Conservation (phyloP, 1,140 invertebrate species). For the Caenorhabditis latens region DNA sequence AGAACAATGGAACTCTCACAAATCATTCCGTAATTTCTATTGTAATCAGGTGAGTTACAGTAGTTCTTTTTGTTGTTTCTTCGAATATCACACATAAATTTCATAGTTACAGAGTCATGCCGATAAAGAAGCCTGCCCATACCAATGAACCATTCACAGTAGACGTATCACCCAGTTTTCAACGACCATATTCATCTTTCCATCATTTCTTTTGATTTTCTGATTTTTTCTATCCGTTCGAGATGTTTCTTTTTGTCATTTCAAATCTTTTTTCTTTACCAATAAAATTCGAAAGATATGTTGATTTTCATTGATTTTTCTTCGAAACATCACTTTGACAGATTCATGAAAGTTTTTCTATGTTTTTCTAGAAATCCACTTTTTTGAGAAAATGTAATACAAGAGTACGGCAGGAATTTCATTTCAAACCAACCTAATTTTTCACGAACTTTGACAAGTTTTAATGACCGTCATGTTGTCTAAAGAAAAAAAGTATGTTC, state of each 20-base stretch:
- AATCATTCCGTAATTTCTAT: slow-evolving; percentile 67
- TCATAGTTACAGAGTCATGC: slow-evolving; percentile 39
- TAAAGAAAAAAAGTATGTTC: too few species aligned
- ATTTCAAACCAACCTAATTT: too few species aligned
- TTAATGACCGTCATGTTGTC: too few species aligned
- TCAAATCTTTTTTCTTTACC: not conserved
- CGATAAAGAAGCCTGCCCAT: slow-evolving; percentile 58
- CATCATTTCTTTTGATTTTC: not conserved
- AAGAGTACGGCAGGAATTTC: too few species aligned
- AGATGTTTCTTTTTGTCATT: not conserved
- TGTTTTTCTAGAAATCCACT: too few species aligned
- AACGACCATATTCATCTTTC: not conserved
- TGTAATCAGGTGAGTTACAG: slow-evolving; percentile 65
- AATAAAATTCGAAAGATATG: too few species aligned
- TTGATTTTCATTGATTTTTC: too few species aligned
- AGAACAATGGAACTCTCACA: slow-evolving; percentile 75
- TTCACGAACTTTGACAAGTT: too few species aligned
- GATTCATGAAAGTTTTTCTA: too few species aligned
- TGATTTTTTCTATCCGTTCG: not conserved
- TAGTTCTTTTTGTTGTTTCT: not conserved
- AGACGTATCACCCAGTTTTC: slow-evolving; percentile 20
- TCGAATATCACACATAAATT: too few species aligned
- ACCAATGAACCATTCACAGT: not conserved
- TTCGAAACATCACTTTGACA: too few species aligned
- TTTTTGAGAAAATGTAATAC: too few species aligned